A percentile compares a stretch with the other conserved stretches of the same genome.
Conservation (phyloP, 1,140 invertebrate species). For the Drosophila pseudoananassae region DNA sequence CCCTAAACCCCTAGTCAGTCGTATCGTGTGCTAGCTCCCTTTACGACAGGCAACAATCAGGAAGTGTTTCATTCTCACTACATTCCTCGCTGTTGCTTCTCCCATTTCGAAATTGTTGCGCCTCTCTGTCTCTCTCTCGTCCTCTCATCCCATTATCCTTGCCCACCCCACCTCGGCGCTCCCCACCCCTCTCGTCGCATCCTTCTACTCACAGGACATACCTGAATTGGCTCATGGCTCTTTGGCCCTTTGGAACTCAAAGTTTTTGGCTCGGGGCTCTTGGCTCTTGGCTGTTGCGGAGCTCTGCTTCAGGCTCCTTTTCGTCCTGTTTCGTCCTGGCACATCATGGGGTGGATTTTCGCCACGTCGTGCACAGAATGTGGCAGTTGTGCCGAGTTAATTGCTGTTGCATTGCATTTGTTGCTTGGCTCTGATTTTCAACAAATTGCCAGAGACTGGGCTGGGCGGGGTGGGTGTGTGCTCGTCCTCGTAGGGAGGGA, state of each 20-base stretch:
- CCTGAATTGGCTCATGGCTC: constrained; percentile 77
- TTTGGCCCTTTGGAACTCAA: constrained; percentile 42
- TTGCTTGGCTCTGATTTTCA: constrained; percentile 79
- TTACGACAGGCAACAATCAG: constrained; percentile 51
- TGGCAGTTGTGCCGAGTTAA: constrained; percentile 81
- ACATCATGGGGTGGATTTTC: constrained; percentile 76
- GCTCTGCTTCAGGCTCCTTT: constrained; percentile 24
- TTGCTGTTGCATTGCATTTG: constrained; percentile 81
- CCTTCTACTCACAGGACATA: constrained; percentile 28
- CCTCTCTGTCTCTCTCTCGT: constrained; percentile 58
- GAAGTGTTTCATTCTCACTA: constrained; percentile 65
- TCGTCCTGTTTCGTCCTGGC: constrained; percentile 47
- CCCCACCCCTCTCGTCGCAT: background rate
- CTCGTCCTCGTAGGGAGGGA: background rate
- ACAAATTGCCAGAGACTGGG: constrained; percentile 74
- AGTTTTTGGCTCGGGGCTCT: constrained; percentile 54
- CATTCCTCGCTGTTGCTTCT: constrained; percentile 46
- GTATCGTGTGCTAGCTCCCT: constrained; percentile 17
- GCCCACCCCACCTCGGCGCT: background rate
- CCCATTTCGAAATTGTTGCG: constrained; percentile 70
- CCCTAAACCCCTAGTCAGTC: background rate
- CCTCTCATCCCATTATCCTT: constrained; percentile 10
- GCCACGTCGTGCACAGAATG: constrained; percentile 61
- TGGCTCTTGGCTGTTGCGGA: constrained; percentile 3
- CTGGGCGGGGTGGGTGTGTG: constrained; percentile 1